Conservation (phyloP, 30 jellyfish, hydroid and myxozoan species). For the Phacellophora camtschatica region DNA sequence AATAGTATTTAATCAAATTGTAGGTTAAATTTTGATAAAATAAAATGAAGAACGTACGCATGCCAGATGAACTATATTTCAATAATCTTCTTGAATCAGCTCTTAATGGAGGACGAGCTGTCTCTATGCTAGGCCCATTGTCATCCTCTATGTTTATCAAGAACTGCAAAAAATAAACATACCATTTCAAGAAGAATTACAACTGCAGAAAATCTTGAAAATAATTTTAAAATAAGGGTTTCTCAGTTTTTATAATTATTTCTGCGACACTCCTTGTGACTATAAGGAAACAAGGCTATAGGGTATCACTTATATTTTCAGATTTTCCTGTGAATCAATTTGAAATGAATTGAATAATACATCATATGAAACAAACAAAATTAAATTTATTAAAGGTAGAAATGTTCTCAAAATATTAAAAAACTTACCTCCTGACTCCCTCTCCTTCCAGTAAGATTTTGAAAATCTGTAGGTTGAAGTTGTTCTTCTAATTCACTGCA, state of each 20-base stretch:
- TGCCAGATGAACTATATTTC: constrained; percentile 65
- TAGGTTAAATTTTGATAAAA: no score
- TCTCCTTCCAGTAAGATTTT: not conserved
- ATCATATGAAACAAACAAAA: not conserved
- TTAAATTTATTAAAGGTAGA: no score
- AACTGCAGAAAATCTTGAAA: no score
- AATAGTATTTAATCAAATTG: no score
- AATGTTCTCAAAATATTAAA: no score
- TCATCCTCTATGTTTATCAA: constrained; percentile 68
- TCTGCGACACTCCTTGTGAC: no score
- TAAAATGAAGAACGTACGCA: constrained; percentile 17
- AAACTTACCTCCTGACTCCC: constrained; percentile 44
- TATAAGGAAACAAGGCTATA: no score
- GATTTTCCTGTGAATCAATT: no score
- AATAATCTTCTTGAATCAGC: constrained; percentile 24
- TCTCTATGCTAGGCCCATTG: constrained; percentile 54
- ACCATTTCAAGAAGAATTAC: no score
- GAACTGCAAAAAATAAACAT: not conserved
- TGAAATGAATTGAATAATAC: not conserved
- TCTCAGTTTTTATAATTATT: no score
- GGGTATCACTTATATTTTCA: no score
- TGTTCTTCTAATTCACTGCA: constrained; percentile 60
- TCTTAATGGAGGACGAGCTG: constrained; percentile 54
- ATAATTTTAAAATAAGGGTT: no score
- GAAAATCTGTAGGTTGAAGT: constrained; percentile 2